Percentiles rank a stretch among this genome's conserved stretches.
Conservation (phyloP, 2,797 vertebrate genomes). For the Peromyscus nudipes region DNA sequence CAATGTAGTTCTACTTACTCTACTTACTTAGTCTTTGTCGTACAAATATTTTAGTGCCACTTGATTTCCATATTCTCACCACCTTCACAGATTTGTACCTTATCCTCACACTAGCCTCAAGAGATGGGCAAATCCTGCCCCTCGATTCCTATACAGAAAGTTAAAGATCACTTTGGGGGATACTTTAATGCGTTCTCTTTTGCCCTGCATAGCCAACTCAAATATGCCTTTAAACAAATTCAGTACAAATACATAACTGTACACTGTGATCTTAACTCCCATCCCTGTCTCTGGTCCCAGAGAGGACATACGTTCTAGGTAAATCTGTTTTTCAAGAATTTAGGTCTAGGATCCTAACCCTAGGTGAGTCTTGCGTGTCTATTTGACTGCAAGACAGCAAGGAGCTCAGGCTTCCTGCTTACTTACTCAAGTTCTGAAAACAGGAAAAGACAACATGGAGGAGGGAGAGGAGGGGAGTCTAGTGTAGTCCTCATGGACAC, state of each 20-base stretch:
- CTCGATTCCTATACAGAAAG: not conserved
- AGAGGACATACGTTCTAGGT: not conserved
- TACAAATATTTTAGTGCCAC: not conserved
- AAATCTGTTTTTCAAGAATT: not conserved
- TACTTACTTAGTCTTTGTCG: not conserved
- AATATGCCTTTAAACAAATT: not conserved
- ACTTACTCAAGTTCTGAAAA: not conserved
- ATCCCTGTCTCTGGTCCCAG: too few species aligned
- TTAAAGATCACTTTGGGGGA: not conserved
- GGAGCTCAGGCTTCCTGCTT: not conserved
- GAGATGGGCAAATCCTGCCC: not conserved
- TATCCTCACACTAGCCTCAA: not conserved
- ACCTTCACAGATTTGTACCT: not conserved
- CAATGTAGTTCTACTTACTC: too few species aligned
- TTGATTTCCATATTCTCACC: not conserved
- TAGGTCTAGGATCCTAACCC: not conserved
- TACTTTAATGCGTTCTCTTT: too few species aligned
- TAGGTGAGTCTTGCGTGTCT: not conserved
- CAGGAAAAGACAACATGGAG: not conserved
- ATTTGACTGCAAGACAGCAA: not conserved
- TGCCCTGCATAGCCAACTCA: not conserved
- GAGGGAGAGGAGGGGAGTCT: not conserved
- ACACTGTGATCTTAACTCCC: not conserved
- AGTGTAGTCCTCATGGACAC: accelerated
- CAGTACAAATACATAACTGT: not conserved